Percentiles rank a stretch among this genome's conserved stretches.
Evolutionary conservation across 2,888 invertebrate species (phyloP).

Genomic region (Spodoptera exigua): DNA sequence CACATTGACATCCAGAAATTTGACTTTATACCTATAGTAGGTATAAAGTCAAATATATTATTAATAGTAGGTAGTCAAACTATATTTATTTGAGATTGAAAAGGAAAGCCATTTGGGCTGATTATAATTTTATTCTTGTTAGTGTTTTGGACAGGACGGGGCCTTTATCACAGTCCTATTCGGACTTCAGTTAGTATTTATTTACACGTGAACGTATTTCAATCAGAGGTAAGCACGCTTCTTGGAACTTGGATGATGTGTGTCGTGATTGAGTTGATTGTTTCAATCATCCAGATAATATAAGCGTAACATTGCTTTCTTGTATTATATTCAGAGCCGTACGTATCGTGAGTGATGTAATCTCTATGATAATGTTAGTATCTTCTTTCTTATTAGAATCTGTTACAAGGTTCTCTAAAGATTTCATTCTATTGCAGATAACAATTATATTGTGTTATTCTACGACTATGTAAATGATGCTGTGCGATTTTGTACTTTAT

Average conservation of each 20-base stretch:
- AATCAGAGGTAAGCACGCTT: neutral
- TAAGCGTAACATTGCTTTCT: slow-evolving; percentile 27
- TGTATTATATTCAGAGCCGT: neutral
- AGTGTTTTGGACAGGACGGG: too few species aligned
- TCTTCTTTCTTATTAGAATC: slow-evolving; percentile 22
- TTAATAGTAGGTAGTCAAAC: too few species aligned
- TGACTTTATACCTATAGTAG: too few species aligned
- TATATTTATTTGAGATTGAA: too few species aligned
- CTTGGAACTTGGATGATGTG: slow-evolving; percentile 1
- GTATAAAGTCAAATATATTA: too few species aligned
- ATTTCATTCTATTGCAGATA: slow-evolving; percentile 29
- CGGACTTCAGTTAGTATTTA: too few species aligned
- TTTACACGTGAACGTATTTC: neutral
- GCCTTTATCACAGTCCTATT: too few species aligned
- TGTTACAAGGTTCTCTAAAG: slow-evolving; percentile 44
- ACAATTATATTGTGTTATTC: slow-evolving; percentile 6
- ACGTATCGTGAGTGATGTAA: slow-evolving; percentile 20
- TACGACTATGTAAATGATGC: neutral
- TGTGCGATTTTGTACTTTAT: too few species aligned
- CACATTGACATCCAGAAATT: too few species aligned
- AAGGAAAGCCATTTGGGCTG: too few species aligned
- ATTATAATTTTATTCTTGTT: too few species aligned
- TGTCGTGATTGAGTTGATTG: slow-evolving; percentile 28
- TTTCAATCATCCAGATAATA: slow-evolving; percentile 9
- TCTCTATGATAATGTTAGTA: slow-evolving; percentile 20